Conservation (phyloP, 2,888 invertebrate species). For the Drosophila multiciliata region DNA sequence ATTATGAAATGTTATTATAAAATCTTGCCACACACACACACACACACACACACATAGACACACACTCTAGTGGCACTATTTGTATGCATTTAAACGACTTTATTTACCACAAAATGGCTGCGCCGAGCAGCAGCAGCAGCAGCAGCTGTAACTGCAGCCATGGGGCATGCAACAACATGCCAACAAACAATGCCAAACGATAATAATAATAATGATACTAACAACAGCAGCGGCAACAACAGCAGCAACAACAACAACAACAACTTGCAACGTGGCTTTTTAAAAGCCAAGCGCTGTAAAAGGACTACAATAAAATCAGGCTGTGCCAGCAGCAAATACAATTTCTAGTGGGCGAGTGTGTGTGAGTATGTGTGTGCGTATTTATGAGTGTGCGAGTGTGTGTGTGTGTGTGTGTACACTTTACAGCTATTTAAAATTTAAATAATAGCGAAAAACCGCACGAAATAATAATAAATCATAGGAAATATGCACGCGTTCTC, state of each 20-base stretch:
- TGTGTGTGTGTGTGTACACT: constrained; percentile 51
- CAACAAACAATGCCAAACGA: constrained; percentile 76
- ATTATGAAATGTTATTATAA: constrained; percentile 79
- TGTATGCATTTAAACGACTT: constrained; percentile 82
- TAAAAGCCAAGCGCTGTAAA: constrained; percentile 67
- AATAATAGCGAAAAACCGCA: constrained; percentile 79
- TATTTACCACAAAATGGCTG: constrained; percentile 80
- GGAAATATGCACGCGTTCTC: constrained; percentile 57
- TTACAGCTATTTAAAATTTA: constrained; percentile 80
- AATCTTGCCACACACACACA: constrained; percentile 59
- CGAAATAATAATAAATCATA: constrained; percentile 79
- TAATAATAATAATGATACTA: constrained; percentile 69
- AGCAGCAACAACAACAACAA: constrained; percentile 23
- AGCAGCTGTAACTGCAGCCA: constrained; percentile 35
- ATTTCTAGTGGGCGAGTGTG: constrained; percentile 60
- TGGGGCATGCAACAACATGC: constrained; percentile 57
- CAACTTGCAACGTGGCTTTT: constrained; percentile 32
- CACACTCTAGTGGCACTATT: constrained; percentile 44
- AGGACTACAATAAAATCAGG: constrained; percentile 60
- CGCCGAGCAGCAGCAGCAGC: constrained; percentile 33
- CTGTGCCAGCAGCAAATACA: constrained; percentile 37
- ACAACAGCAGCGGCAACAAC: constrained; percentile 33
- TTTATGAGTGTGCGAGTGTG: constrained; percentile 2
- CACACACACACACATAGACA: constrained; percentile 13
- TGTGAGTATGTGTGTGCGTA: constrained; percentile 8